Evolutionary conservation across 2,113 vertebrate genomes (phyloP).

Genomic region (Chauna torquata): DNA sequence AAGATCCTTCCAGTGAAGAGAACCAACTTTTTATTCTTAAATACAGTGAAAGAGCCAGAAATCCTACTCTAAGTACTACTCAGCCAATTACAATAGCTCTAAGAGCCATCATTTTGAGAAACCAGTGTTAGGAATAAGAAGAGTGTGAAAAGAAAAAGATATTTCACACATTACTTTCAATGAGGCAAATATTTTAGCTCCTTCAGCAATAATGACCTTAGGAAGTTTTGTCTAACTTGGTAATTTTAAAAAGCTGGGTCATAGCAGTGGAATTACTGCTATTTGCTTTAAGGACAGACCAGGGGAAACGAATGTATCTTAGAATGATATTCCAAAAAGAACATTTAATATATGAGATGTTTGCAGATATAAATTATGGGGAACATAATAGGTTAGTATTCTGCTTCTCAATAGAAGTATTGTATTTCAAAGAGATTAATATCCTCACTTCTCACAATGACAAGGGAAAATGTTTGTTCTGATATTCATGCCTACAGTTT

Average conservation of each 20-base stretch:
- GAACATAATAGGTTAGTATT: neutral
- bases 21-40: neutral
- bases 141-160: neutral
- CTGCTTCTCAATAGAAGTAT: neutral
- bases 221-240: neutral
- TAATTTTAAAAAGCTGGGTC: neutral
- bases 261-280: neutral
- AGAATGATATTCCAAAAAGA: neutral
- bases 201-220: neutral
- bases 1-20: neutral
- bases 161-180: neutral
- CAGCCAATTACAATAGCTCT: neutral
- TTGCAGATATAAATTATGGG: neutral
- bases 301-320: neutral
- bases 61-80: neutral
- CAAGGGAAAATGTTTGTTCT: neutral
- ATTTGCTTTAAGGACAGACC: neutral
- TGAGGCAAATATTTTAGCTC: neutral
- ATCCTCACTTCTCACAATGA: neutral
- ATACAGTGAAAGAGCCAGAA: neutral
- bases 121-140: neutral
- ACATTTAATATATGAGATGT: neutral
- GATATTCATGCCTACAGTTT: neutral
- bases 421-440: neutral
- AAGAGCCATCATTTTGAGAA: neutral